These are phyloP conservation scores for Physocephala rufipes DNA, from an alignment of 2,888 invertebrate genomes.

Conservation along the genomic window DNA sequence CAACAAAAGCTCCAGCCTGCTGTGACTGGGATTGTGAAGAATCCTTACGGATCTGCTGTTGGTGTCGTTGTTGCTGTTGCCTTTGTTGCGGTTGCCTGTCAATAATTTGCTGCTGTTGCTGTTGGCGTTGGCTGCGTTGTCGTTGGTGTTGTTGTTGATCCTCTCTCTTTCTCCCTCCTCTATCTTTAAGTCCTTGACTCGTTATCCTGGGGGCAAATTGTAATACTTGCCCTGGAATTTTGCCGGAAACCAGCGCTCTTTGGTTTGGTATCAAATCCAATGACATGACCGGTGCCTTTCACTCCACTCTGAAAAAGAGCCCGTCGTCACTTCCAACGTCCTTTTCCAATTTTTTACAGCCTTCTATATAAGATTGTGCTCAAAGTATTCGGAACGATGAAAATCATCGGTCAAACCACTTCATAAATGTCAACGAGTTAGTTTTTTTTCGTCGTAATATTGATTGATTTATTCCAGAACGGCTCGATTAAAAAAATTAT, in stretches of 20 bases:
- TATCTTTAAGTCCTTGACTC: conserved; percentile 16
- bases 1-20: conserved; percentile 44
- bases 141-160: conserved; percentile 36
- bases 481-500: conserved; percentile 13
- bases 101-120: conserved; percentile 17
- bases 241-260: conserved; percentile 42
- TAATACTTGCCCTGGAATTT: conserved; percentile 7
- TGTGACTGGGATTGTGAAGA: conserved; percentile 43
- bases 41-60: conserved; percentile 43
- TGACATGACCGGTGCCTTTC: conserved; percentile 52
- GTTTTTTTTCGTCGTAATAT: not conserved
- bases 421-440: conserved; percentile 3
- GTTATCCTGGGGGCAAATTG: conserved; percentile 45
- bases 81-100: conserved; percentile 23
- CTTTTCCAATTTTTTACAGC: not conserved
- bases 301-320: not conserved
- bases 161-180: conserved; percentile 35
- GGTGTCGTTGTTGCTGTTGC: conserved; percentile 18
- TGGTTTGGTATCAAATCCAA: conserved; percentile 57
- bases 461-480: conserved; percentile 4
- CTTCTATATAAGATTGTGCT: not conserved
- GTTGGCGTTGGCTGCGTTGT: conserved; percentile 29
- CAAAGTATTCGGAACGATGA: not conserved
- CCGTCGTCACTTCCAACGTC: not conserved
- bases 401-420: not conserved